Base-by-base conservation (phyloP, 2,797 vertebrate species). In the Cryptoblepharus egeriae region DNA sequence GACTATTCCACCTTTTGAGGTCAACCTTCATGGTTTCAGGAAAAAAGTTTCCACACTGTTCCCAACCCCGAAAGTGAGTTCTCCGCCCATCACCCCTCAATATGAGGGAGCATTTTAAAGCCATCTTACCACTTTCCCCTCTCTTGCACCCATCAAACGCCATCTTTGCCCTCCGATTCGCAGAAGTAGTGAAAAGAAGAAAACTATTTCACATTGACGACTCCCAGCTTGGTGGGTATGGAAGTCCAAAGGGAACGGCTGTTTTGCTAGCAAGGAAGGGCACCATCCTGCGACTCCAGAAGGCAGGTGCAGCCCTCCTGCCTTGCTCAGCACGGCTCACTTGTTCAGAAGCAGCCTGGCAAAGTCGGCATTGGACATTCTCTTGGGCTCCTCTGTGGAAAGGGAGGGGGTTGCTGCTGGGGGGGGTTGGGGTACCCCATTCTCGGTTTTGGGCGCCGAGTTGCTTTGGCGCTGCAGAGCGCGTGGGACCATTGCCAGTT, bases 321-420 rank as follows among this genome's bases (percentile, higher is more conserved):
- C 0, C 3, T 67, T 11, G 49, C 87, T 76, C 73, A 75, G 6
- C 11, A 75, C 83, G 3, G 42, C 6, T 99, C 96, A 99, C 95
- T 99, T 99, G 67, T 97, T 97, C 86, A 99, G 96, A 69, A 99
- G 96, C 97, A 99, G 95, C 95, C 94, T 96, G 88, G 98, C 98
- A 95, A 99, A 99, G 93, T 99, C 98, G 16, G 98, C 98, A n/a
- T 99, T 99, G 67, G 98, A 98, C 97, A 99, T 94, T 88, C 96
- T 95, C 83, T 96, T 98, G 8, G 96, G 94, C 57, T 88, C 96
- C 65, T 94, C 95, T 0, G 89, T 69, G 77, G 90, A 60, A 0
- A 84, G 11, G 0, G 94, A 57, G 20, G 93, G 85, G 2, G 86
- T 37, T 13, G 87, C 79, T 1, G 93, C 78, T 1, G 45, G 88